phyloP scores from a whole-genome alignment of 1,140 invertebrate species.

The Zaprionus gabonicus region DNA sequence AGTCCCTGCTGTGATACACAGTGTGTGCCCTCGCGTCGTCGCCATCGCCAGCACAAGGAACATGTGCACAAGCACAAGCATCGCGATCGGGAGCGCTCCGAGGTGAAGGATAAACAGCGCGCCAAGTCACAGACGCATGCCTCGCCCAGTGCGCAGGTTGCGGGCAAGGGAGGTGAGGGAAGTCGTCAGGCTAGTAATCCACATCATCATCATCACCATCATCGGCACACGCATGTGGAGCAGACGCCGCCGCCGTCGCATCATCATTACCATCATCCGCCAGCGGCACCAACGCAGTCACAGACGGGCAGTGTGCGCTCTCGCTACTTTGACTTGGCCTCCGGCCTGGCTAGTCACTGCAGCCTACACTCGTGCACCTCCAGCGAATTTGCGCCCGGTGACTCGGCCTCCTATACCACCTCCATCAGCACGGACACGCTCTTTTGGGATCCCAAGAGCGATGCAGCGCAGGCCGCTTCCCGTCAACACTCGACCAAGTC shows the following conservation, averaged over 20 bases:
- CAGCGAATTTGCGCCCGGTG: conserved; percentile 88
- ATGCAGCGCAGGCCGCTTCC: conserved; percentile 65
- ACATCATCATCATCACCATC: conserved; percentile 63
- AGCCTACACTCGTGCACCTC: conserved; percentile 92
- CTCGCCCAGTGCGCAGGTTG: conserved; percentile 64
- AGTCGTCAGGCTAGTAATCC: conserved; percentile 41
- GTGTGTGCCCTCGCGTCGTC: conserved; percentile 90
- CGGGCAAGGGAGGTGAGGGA: conserved; percentile 6
- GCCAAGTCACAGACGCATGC: conserved; percentile 85
- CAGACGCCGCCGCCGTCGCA: conserved; percentile 42
- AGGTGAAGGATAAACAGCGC: conserved; percentile 75
- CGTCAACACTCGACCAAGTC: conserved; percentile 83
- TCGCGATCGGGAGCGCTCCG: conserved; percentile 73
- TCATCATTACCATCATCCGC: conserved; percentile 51
- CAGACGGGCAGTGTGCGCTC: conserved; percentile 70
- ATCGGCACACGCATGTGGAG: conserved; percentile 45
- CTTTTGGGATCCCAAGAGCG: conserved; percentile 90
- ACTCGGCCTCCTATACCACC: conserved; percentile 92
- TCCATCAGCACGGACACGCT: conserved; percentile 93
- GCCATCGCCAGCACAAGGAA: conserved; percentile 87
- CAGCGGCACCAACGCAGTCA: conserved; percentile 51
- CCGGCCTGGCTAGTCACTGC: conserved; percentile 89
- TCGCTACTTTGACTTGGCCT: conserved; percentile 86
- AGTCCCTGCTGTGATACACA: conserved; percentile 93
- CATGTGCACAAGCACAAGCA: conserved; percentile 86